Evolutionary conservation across 2,888 invertebrate genomes (phyloP).

Genomic region (Thera obeliscata): DNA sequence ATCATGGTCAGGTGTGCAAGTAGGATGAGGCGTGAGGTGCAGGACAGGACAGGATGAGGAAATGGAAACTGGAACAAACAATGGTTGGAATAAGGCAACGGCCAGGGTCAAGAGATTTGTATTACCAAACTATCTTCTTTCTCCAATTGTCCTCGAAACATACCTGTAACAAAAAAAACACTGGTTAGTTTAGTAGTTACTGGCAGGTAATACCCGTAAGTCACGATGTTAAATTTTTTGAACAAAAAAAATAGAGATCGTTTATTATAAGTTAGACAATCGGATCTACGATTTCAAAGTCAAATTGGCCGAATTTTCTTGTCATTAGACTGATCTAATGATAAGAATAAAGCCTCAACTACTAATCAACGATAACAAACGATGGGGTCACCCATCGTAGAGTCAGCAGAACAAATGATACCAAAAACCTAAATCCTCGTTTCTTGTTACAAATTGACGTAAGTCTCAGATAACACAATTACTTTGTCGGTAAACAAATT

Average conservation of each 20-base stretch:
- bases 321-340: constrained; percentile 1
- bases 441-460: constrained; percentile 33
- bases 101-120: neutral
- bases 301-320: constrained; percentile 4
- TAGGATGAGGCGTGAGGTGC: constrained; percentile 4
- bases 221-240: neutral
- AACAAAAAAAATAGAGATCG: constrained; percentile 2
- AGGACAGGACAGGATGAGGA: constrained; percentile 7
- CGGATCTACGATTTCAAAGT: constrained; percentile 9
- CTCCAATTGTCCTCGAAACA: neutral
- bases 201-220: neutral
- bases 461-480: constrained; percentile 41
- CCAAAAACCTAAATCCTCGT: constrained; percentile 30
- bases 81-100: neutral
- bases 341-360: constrained; percentile 1
- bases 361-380: constrained; percentile 17
- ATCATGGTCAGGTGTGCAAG: neutral
- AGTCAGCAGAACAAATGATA: constrained; percentile 20
- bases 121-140: neutral
- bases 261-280: constrained; percentile 1
- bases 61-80: constrained; percentile 16
- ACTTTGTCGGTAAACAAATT: constrained; percentile 43
- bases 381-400: constrained; percentile 13
- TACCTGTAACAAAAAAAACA: constrained; percentile 21
- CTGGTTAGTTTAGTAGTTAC: constrained; percentile 1